phyloP scores from a whole-genome alignment of 1,140 invertebrate species.

The Drosophila carrolli region DNA sequence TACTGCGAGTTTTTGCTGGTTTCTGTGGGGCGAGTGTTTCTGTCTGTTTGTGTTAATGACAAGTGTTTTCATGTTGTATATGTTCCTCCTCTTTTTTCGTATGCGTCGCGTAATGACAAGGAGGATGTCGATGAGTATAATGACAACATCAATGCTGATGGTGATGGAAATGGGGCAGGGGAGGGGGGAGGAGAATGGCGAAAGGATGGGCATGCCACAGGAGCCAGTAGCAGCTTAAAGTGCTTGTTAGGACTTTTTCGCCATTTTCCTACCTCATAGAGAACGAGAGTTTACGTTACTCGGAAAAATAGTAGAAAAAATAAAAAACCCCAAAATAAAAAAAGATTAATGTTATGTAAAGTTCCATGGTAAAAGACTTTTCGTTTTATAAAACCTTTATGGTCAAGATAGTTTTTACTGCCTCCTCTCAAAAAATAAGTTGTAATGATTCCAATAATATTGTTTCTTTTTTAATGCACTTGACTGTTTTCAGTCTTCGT shows the following conservation, averaged over 20 bases:
- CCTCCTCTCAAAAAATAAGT: too few species aligned
- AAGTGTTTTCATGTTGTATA: slow-evolving; percentile 72
- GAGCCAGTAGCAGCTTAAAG: slow-evolving; percentile 59
- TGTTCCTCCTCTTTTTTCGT: slow-evolving; percentile 40
- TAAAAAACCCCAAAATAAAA: too few species aligned
- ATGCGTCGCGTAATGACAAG: slow-evolving; percentile 72
- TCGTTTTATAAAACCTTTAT: too few species aligned
- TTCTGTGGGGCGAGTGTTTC: slow-evolving; percentile 28
- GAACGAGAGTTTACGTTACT: slow-evolving; percentile 1
- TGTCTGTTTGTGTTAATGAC: slow-evolving; percentile 76
- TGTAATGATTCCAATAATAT: too few species aligned
- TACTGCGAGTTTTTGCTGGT: slow-evolving; percentile 13
- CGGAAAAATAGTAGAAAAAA: background rate
- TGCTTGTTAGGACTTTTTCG: slow-evolving; percentile 68
- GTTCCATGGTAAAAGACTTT: too few species aligned
- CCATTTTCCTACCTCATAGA: slow-evolving; percentile 6
- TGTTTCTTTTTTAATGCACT: too few species aligned
- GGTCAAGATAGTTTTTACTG: too few species aligned
- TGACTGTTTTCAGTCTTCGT: too few species aligned
- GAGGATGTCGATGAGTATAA: slow-evolving; percentile 76
- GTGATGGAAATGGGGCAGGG: slow-evolving; percentile 53
- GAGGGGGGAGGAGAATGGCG: background rate
- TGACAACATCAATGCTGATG: slow-evolving; percentile 78
- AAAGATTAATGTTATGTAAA: too few species aligned
- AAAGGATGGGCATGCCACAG: slow-evolving; percentile 23